Evolutionary conservation across 2,113 vertebrate species (phyloP).

Genomic region (Albula goreensis): DNA sequence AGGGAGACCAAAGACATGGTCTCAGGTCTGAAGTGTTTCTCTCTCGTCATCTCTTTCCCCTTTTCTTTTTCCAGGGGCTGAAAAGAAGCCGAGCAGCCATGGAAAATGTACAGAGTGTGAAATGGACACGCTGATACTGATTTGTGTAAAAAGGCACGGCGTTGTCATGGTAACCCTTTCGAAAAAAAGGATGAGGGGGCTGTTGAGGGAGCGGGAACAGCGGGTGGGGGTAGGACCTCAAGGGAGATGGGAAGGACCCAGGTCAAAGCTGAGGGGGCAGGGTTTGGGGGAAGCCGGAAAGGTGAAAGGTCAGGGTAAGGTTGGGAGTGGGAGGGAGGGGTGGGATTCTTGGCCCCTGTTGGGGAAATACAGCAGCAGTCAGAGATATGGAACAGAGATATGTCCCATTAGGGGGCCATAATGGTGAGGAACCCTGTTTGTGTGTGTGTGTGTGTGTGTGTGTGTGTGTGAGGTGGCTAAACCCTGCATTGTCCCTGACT

Average conservation of each 20-base stretch:
- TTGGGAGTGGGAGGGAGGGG: background rate
- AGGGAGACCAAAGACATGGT: background rate
- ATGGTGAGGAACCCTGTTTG: background rate
- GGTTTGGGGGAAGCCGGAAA: background rate
- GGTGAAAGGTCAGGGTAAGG: background rate
- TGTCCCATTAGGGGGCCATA: background rate
- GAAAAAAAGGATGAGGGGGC: background rate
- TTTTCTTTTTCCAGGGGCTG: background rate
- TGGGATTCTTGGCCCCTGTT: background rate
- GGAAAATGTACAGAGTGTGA: background rate
- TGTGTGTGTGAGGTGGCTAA: background rate
- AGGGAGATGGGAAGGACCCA: background rate
- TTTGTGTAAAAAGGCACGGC: conserved; percentile 19
- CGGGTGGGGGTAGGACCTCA: background rate
- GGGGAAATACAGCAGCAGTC: background rate
- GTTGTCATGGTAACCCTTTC: conserved; percentile 27
- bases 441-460: background rate
- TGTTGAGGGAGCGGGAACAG: background rate
- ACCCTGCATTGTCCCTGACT: background rate
- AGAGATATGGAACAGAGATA: background rate
- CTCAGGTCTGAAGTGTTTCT: background rate
- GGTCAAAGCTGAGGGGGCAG: background rate
- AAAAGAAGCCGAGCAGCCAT: background rate
- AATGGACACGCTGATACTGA: background rate
- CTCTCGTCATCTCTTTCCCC: background rate